Base-by-base conservation (phyloP, 2,888 invertebrate genomes). In the Hylaea fasciaria region DNA sequence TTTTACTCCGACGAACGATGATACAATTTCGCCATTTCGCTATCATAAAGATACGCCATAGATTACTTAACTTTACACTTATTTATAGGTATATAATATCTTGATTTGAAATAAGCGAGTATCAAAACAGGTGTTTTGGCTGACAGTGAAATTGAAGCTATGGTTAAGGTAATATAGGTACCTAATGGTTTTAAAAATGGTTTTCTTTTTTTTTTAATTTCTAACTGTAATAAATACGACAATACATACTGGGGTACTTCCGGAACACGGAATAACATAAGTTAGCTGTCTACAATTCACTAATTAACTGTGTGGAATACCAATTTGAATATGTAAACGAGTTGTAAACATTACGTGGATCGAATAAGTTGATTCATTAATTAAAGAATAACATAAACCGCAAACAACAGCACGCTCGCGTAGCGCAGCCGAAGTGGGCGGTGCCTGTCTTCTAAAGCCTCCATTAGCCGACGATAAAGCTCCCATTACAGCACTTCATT, bases 401-500 rank as follows among this genome's bases (percentile, higher is more conserved):
- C 49, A n/a, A 52, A 43, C 28, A 41, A 52, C 45, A 41, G 29
- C 32, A 40, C 37, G 58, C 61, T 46, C 39, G 50, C 54, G 32
- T 39, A 29, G 61, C 44, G 66, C 63, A 65, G 68, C 62, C 63
- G 57, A 65, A 53, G 77, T 79, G 73, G 82, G 81, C 77, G 78
- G 71, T 60, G 69, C 49, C 68, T 10, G 64, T 58, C 68, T 69
- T 69, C 71, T 74, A 68, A 73, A 73, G 75, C 76, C 73, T 77
- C 83, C 83, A 86, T 86, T 86, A 85, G 72, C 72, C 66, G 58
- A 73, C 80, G 83, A 85, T 86, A 83, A 85, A 82, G 77, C 77
- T 77, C 74, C 81, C 80, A 84, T 86, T 85, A 84, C 78, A 80
- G 71, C 85, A 82, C 82, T 83, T 82, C 80, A 85, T 84, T 83